A percentile compares a stretch with the other conserved stretches of the same genome.
phyloP scores from a whole-genome alignment of 2,113 vertebrate species.

The Gallinago undulata region DNA sequence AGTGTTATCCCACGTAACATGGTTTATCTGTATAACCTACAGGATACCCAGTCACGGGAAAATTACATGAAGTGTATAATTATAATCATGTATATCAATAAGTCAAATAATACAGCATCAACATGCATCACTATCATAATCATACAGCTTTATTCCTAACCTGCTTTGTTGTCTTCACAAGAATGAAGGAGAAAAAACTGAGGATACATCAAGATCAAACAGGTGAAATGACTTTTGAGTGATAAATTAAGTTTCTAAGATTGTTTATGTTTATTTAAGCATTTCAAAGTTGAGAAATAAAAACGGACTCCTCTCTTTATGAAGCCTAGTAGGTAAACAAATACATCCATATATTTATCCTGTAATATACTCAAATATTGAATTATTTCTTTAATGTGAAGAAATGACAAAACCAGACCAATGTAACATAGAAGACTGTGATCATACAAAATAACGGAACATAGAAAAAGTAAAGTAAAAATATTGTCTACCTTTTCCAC shows the following conservation, averaged over 20 bases:
- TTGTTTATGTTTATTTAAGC: neutral
- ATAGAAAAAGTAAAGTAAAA: neutral
- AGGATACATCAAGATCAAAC: neutral
- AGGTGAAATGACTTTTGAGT: neutral
- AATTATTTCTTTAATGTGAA: neutral
- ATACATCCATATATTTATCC: neutral
- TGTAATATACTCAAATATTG: neutral
- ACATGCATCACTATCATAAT: neutral
- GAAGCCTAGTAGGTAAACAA: neutral
- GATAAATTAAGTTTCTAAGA: neutral
- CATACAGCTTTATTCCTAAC: neutral
- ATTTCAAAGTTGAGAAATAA: neutral
- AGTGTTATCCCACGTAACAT: neutral
- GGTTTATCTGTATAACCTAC: neutral
- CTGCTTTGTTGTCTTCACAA: neutral
- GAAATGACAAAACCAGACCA: neutral
- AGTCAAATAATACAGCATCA: neutral
- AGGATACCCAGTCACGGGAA: neutral
- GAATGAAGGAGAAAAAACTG: neutral
- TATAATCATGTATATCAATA: neutral
- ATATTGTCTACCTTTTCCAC: constrained; percentile 86
- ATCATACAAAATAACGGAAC: neutral
- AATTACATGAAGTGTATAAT: neutral
- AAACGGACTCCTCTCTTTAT: neutral
- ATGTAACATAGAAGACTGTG: neutral